Percentiles rank a stretch among this genome's conserved stretches.
Evolutionary conservation across 2,888 invertebrate species (phyloP).

Genomic region (Himalopsyche japonica): DNA sequence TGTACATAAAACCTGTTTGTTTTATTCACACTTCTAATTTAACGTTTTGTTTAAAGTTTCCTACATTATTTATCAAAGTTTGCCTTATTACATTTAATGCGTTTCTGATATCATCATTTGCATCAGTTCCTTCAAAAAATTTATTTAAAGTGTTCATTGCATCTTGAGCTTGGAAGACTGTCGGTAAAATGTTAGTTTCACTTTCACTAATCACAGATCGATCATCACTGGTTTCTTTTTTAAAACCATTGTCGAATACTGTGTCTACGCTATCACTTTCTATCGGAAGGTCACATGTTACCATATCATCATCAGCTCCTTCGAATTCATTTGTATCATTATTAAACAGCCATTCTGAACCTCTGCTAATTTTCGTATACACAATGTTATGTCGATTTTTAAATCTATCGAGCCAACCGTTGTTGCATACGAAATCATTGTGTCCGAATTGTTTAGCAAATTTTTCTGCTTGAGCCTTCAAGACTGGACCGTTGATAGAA

Average conservation of each 20-base stretch:
- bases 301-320: not conserved
- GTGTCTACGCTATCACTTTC: not conserved
- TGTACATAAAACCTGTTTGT: too few relatives aligned
- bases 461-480: constrained; percentile 12
- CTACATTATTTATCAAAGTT: too few relatives aligned
- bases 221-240: not conserved
- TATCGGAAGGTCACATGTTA: not conserved
- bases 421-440: not conserved
- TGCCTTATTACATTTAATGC: too few relatives aligned
- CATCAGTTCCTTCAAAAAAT: too few relatives aligned
- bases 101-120: too few relatives aligned
- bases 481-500: not conserved
- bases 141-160: too few relatives aligned
- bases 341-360: not conserved
- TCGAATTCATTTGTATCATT: not conserved
- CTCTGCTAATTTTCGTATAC: not conserved
- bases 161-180: too few relatives aligned
- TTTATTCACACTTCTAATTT: too few relatives aligned
- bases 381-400: constrained; percentile 2
- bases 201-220: too few relatives aligned
- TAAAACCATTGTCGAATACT: not conserved
- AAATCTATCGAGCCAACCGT: constrained; percentile 4
- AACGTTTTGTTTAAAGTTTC: too few relatives aligned
- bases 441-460: not conserved
- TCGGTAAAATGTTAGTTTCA: too few relatives aligned